Conservation (phyloP, 2,888 invertebrate genomes). For the Tyria jacobaeae region DNA sequence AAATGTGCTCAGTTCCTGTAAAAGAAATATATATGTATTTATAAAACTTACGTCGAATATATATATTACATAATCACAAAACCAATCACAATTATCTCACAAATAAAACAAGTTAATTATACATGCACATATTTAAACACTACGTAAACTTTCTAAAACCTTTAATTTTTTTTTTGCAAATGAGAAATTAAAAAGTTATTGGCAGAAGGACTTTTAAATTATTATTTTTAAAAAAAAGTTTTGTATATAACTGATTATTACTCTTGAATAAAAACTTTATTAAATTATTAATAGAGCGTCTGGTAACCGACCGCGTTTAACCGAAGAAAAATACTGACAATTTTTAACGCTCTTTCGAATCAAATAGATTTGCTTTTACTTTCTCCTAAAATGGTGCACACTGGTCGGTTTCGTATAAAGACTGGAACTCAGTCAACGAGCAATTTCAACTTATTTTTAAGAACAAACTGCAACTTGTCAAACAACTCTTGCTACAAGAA, state of each 20-base stretch:
- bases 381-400: slow-evolving; percentile 64
- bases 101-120: slow-evolving; percentile 10
- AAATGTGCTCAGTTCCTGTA: neutral
- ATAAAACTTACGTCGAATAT: slow-evolving; percentile 5
- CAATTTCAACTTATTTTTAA: slow-evolving; percentile 4
- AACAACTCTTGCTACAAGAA: neutral
- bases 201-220: neutral
- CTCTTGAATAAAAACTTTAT: neutral
- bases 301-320: slow-evolving; percentile 38
- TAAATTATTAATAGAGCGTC: slow-evolving; percentile 17
- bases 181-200: neutral
- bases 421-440: neutral
- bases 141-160: slow-evolving; percentile 13
- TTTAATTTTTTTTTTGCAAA: too few species aligned
- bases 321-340: slow-evolving; percentile 50
- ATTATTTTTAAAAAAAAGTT: neutral
- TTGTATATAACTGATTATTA: neutral
- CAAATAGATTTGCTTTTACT: slow-evolving; percentile 65
- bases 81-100: slow-evolving; percentile 21
- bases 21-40: neutral
- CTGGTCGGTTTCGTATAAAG: slow-evolving; percentile 3
- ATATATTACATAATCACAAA: slow-evolving; percentile 15
- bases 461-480: neutral
- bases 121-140: slow-evolving; percentile 1
- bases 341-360: slow-evolving; percentile 63